Percentiles rank a stretch among this genome's conserved stretches.
Conservation (phyloP, 35 echinoderm and acorn worm species). For the Antedon bifida region DNA sequence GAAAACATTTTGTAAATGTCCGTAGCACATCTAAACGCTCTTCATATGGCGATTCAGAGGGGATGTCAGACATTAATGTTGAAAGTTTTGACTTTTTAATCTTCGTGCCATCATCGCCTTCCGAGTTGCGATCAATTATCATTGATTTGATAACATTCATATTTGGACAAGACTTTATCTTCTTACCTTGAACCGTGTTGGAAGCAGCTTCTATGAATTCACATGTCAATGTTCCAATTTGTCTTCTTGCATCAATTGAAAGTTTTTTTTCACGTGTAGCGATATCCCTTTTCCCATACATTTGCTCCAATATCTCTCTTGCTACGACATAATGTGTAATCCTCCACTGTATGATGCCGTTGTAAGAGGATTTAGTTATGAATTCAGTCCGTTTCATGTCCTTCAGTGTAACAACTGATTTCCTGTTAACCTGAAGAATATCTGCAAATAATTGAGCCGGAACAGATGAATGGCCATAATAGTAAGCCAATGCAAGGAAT, state of each 20-base stretch:
- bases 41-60: background rate
- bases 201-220: conserved; percentile 6
- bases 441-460: conserved; percentile 21
- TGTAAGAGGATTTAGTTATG: conserved; percentile 5
- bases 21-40: conserved; percentile 7
- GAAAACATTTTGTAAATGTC: conserved; percentile 11
- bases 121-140: conserved; percentile 6
- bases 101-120: background rate
- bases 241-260: background rate
- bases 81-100: conserved; percentile 7
- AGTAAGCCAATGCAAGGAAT: conserved; percentile 21
- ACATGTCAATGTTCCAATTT: background rate
- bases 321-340: conserved; percentile 32
- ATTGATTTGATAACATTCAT: conserved; percentile 10
- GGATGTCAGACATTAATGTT: conserved; percentile 14
- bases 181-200: background rate
- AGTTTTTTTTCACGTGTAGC: background rate
- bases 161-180: background rate
- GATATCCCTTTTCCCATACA: background rate
- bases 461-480: conserved; percentile 19
- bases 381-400: conserved; percentile 5
- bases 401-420: background rate
- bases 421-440: conserved; percentile 8
- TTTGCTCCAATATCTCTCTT: conserved; percentile 27
- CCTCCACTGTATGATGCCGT: background rate